Percentiles rank a stretch among this genome's conserved stretches.
Evolutionary conservation across 2,113 vertebrate species (phyloP).

Genomic region (Indri indri): DNA sequence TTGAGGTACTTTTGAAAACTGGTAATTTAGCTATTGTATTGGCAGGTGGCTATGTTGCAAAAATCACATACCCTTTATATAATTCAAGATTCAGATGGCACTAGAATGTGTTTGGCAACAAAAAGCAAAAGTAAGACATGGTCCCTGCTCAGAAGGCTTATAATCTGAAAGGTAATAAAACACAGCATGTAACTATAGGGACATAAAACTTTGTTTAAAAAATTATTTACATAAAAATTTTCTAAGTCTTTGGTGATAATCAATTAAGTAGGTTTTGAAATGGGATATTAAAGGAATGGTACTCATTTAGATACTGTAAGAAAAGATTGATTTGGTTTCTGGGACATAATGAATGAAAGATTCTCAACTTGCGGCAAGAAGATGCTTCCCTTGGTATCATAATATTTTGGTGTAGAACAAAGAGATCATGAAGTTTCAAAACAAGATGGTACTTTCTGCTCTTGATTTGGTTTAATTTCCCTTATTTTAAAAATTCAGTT

Average conservation of each 20-base stretch:
- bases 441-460: neutral
- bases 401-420: neutral
- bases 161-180: neutral
- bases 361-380: neutral
- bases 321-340: neutral
- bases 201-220: neutral
- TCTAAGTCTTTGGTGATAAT: neutral
- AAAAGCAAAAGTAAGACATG: conserved; percentile 4
- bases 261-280: neutral
- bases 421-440: conserved; percentile 31
- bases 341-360: neutral
- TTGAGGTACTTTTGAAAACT: neutral
- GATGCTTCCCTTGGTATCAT: neutral
- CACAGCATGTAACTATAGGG: neutral
- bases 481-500: conserved; percentile 38
- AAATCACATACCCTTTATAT: neutral
- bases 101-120: conserved; percentile 28
- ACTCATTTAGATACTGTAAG: neutral
- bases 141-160: neutral
- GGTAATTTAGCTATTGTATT: conserved; percentile 12
- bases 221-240: neutral
- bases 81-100: conserved; percentile 8
- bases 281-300: neutral
- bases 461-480: neutral
- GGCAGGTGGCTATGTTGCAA: neutral